These are phyloP conservation scores for Polylopha cassiicola DNA, from an alignment of 2,888 invertebrate species.

Conservation along the genomic window DNA sequence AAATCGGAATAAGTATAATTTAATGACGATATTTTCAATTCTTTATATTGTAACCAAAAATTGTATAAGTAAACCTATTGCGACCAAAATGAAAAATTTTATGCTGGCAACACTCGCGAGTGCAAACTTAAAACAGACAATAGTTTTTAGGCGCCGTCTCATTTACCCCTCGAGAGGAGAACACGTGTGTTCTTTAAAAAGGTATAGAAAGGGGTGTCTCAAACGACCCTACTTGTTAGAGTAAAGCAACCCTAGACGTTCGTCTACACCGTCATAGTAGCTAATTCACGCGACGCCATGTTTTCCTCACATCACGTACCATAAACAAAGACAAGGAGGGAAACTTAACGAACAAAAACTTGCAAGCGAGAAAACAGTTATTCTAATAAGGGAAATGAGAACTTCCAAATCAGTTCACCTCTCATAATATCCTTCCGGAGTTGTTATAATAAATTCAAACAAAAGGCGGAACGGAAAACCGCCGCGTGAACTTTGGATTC, in stretches of 20 bases:
- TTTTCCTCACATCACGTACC: conserved; percentile 8
- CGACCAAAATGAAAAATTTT: no score
- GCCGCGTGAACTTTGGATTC: conserved; percentile 52
- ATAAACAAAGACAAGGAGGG: background rate
- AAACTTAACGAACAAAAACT: background rate
- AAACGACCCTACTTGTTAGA: conserved; percentile 7
- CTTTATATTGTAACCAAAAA: no score
- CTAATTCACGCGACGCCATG: conserved; percentile 13
- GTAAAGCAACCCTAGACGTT: conserved; percentile 17
- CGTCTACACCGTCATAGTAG: conserved; percentile 15
- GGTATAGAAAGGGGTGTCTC: background rate
- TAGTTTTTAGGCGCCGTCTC: conserved; percentile 14
- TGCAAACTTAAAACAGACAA: no score
- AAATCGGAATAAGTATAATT: no score
- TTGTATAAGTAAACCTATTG: no score
- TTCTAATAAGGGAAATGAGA: conserved; percentile 24
- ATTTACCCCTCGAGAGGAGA: conserved; percentile 4
- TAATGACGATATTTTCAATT: no score
- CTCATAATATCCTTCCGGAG: conserved; percentile 50
- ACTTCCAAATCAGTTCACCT: conserved; percentile 45
- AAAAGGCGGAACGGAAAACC: conserved; percentile 54
- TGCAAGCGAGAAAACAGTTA: background rate
- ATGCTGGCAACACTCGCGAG: no score
- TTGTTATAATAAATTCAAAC: conserved; percentile 59
- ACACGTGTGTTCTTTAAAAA: conserved; percentile 2